Evolutionary conservation across 2,113 vertebrate genomes (phyloP), one percentile per base, ranked within the genome.

Genomic region (Tupaia tana): DNA sequence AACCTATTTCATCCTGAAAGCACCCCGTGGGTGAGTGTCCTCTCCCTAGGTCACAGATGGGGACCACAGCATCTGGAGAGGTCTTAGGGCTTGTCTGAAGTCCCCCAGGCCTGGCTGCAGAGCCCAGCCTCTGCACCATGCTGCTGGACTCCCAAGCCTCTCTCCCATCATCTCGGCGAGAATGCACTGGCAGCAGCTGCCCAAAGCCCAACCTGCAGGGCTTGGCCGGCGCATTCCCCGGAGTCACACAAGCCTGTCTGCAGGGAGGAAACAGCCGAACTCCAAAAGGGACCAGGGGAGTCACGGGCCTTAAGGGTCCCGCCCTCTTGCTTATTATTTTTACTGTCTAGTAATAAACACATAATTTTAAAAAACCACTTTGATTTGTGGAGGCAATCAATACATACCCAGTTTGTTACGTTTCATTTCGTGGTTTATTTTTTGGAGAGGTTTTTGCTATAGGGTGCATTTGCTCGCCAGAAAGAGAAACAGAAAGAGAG

Each of bases 181-280:
- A 31, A 8, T 2, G 25, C 71, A 58, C 56, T 59, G 14, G 8
- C 5, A 13, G 73, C 66, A 58, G 64, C 31, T 29, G 7, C 16
- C 14, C 25, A 71, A 29, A n/a, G 34, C 18, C 52, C n/a, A 1
- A 13, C 18, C 52, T 29, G 31, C 64, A 20, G 20, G 29, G 31
- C 66, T 14, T 58, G 31, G 18, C 52, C 20, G n/a, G 43, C 75
- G 31, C 54, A 31, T 31, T 5, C 4, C 0, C 3, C 1, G 2
- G 54, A 66, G 18, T 1, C 19, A 14, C 27, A 59, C 29, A 22
- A 2, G 3, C 1, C 43, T 0, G 3, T 18, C 80, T 1, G 20
- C 2, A 24, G 10, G 24, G 1, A 43, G 80, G 74, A n/a, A 11
- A 27, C 27, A 16, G 56, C 43, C 18, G 16, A 2, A 1, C 81